Conservation (phyloP, 2,888 invertebrate genomes). For the Drosophila recens region DNA sequence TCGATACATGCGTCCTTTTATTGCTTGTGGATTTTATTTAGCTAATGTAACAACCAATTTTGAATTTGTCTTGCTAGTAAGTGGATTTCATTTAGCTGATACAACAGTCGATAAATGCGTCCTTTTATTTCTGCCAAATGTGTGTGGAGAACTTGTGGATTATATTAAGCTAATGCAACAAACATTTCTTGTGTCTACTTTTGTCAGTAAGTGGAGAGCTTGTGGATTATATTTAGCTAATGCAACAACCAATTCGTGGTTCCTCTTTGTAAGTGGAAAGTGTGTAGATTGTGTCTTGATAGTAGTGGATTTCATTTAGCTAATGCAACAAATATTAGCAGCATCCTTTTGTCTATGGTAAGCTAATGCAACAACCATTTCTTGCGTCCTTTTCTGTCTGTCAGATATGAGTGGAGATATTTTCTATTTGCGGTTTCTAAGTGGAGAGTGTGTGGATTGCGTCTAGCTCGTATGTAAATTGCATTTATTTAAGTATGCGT, state of each 20-base stretch:
- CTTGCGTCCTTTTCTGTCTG: neutral
- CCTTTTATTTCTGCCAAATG: neutral
- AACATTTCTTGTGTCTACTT: no score
- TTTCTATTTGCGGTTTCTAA: neutral
- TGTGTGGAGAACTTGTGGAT: neutral
- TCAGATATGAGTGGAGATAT: neutral
- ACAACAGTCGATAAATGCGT: neutral
- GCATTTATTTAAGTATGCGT: neutral
- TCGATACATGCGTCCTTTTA: neutral
- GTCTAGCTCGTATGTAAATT: neutral
- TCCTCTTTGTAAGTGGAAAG: constrained; percentile 1
- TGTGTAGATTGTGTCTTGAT: neutral
- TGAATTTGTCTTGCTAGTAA: no score
- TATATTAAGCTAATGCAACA: no score
- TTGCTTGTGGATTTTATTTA: no score
- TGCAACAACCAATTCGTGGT: no score
- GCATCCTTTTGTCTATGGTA: neutral
- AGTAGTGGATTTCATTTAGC: neutral
- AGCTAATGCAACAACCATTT: neutral
- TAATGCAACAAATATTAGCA: neutral
- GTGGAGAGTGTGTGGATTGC: neutral
- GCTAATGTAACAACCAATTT: no score
- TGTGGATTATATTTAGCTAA: no score
- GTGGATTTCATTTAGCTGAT: constrained; percentile 2
- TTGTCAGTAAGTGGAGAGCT: neutral